Evolutionary conservation across 1,140 invertebrate species (phyloP).

Genomic region (Conopomorpha cramerella): DNA sequence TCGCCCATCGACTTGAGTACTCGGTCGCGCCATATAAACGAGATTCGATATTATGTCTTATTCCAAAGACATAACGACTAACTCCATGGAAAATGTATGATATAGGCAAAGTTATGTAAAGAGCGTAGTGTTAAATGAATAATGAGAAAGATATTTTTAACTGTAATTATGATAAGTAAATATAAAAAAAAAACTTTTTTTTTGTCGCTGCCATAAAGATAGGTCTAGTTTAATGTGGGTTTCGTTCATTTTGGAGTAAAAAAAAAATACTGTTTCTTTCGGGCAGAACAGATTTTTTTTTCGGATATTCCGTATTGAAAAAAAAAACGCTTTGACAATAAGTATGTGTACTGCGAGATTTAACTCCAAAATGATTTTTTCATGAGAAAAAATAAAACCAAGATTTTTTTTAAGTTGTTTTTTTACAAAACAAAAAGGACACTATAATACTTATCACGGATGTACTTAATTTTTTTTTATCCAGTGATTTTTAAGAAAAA

Average conservation of each 20-base stretch:
- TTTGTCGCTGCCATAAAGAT: constrained; percentile 46
- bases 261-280: background rate
- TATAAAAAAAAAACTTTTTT: too few relatives aligned
- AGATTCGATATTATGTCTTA: constrained; percentile 7
- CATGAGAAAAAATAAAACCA: too few relatives aligned
- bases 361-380: too few relatives aligned
- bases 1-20: too few relatives aligned
- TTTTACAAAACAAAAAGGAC: background rate
- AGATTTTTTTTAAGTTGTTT: background rate
- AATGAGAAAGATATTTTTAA: constrained; percentile 53
- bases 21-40: background rate
- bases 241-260: constrained; percentile 14
- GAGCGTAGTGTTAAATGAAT: constrained; percentile 20
- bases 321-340: constrained; percentile 4
- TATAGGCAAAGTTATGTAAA: constrained; percentile 33
- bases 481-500: too few relatives aligned
- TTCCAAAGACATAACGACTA: constrained; percentile 17
- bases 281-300: background rate
- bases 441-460: too few relatives aligned
- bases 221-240: constrained; percentile 15
- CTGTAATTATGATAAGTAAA: constrained; percentile 42
- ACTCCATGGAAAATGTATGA: constrained; percentile 19
- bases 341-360: background rate
- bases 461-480: too few relatives aligned
- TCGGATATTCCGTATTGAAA: too few relatives aligned